These are phyloP conservation scores for Spinus pinus DNA, from an alignment of 2,797 vertebrate genomes.

Conservation along the genomic window DNA sequence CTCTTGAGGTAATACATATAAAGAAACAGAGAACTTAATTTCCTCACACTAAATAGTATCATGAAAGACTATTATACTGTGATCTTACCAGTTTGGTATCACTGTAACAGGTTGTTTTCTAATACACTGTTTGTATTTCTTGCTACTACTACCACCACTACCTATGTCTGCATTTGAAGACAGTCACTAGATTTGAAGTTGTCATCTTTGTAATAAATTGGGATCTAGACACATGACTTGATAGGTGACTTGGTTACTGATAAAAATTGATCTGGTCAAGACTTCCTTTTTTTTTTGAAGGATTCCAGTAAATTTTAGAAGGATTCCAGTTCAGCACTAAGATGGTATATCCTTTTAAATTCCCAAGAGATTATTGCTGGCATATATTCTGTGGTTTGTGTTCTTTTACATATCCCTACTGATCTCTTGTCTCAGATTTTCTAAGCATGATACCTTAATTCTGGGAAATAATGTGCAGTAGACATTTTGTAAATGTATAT, in stretches of 20 bases:
- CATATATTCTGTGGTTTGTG: not conserved
- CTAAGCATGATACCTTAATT: not conserved
- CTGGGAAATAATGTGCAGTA: not conserved
- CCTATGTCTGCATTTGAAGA: not conserved
- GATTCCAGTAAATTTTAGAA: not conserved
- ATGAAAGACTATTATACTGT: not conserved
- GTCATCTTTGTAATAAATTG: not conserved
- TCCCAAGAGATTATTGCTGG: not conserved
- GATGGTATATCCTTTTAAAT: not conserved
- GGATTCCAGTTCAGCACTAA: not conserved
- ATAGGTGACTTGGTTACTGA: not conserved
- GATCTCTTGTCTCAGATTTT: not conserved
- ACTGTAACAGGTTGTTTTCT: not conserved
- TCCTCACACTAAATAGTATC: not conserved
- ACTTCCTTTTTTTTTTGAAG: not conserved
- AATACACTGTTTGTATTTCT: not conserved
- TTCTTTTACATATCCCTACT: not conserved
- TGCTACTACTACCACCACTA: not conserved
- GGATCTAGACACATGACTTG: not conserved
- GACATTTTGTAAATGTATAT: not conserved
- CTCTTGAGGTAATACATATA: not conserved
- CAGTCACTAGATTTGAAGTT: not conserved
- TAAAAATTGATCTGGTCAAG: not conserved
- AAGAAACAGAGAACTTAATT: not conserved
- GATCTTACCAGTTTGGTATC: not conserved